phyloP scores from a whole-genome alignment of 1,140 invertebrate species.

The Pollicipes pollicipes region DNA sequence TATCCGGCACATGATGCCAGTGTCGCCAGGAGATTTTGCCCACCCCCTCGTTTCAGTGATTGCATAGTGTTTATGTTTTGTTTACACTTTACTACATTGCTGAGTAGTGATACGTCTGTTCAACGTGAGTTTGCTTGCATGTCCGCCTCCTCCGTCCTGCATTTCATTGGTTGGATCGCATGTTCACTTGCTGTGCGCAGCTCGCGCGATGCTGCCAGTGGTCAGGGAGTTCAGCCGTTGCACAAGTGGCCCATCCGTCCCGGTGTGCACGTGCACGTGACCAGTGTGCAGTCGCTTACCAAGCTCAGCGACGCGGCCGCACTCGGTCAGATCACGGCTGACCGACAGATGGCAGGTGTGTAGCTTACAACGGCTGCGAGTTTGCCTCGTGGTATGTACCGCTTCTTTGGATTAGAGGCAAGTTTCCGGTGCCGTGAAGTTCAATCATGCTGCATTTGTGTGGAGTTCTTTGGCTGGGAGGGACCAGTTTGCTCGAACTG shows the following conservation, averaged over 20 bases:
- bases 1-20: too few species aligned
- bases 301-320: neutral
- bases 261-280: conserved; percentile 68
- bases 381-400: too few species aligned
- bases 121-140: neutral
- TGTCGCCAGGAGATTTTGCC: too few species aligned
- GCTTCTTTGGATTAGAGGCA: too few species aligned
- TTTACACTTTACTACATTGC: too few species aligned
- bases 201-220: neutral
- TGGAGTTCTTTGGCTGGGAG: too few species aligned
- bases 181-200: neutral
- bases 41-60: too few species aligned
- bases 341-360: neutral
- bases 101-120: neutral
- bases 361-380: too few species aligned
- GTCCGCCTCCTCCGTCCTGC: neutral
- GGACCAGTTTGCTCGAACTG: too few species aligned
- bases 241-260: conserved; percentile 69
- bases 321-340: neutral
- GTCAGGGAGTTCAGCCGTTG: conserved; percentile 19
- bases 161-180: neutral
- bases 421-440: too few species aligned
- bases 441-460: too few species aligned
- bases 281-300: neutral
- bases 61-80: too few species aligned